Evolutionary conservation across 1,140 invertebrate species (phyloP), one percentile per base, ranked within the genome.

Genomic region (Oreohelix idahoensis): DNA sequence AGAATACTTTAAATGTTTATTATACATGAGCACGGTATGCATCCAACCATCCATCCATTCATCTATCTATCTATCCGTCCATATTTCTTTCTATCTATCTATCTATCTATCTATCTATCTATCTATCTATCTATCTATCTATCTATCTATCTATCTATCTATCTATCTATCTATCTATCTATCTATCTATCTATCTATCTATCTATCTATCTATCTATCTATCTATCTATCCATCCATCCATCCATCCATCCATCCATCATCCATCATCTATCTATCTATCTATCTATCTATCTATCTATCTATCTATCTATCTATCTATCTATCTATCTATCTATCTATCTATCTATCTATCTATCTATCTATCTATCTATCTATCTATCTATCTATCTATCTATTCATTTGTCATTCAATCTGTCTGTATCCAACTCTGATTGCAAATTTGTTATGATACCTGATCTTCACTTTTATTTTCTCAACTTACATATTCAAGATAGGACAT

Each of bases 141-240:
- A 36, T 74, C 71, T 74, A 36, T 74, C 71, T 74, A 2, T 74
- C 36, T 74, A 5, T 39, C 71, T 66, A 11, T 75, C 70, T 82
- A 0, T 66, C 29, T 66, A 1, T n/a, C n/a, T 66, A 2, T 32
- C n/a, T 32, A 17, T 66, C 63, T 66, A 1, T 66, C 2, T 66
- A 4, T 32, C 29, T 66, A 0, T 32, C 2, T 66, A 4, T 66
- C 29, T 66, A 10, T 66, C 63, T 32, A 17, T 66, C 63, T 66
- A 2, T 17, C n/a, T 32, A 2, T 29, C 29, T 66, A 4, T 66
- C 63, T 66, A 5, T 66, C 63, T 32, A 17, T 35, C 63, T 2
- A 8, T 66, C 2, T 66, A 4, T 23, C 29, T 66, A 4, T 66
- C n/a, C 32, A 1, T 82, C 35, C 39, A 32, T 75, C 73, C 70